A percentile compares a stretch with the other conserved stretches of the same genome.
Evolutionary conservation across 2,113 vertebrate species (phyloP).

Genomic region (Zingel zingel): DNA sequence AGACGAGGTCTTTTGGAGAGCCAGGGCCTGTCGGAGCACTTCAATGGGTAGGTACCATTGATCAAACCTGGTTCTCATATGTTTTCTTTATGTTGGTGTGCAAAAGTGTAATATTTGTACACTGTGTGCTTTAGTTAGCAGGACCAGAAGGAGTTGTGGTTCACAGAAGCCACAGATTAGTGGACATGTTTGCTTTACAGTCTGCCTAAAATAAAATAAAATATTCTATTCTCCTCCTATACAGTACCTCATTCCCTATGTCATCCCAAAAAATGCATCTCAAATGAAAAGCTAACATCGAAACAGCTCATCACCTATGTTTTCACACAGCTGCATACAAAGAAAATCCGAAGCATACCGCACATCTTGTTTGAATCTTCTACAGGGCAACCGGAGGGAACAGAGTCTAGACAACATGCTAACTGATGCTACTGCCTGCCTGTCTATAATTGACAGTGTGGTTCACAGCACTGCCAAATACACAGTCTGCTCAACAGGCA

Average conservation of each 20-base stretch:
- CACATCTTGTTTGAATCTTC: constrained; percentile 66
- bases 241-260: background rate
- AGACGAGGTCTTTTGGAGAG: constrained; percentile 90
- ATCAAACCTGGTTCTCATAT: background rate
- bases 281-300: constrained; percentile 32
- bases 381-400: constrained; percentile 21
- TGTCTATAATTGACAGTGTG: constrained; percentile 46
- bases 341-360: constrained; percentile 23
- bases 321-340: constrained; percentile 40
- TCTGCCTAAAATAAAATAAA: constrained; percentile 5
- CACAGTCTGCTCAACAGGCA: constrained; percentile 28
- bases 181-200: constrained; percentile 1
- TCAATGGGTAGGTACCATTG: constrained; percentile 93
- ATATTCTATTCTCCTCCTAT: constrained; percentile 7
- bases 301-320: constrained; percentile 11
- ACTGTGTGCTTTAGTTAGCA: constrained; percentile 22
- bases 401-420: constrained; percentile 27
- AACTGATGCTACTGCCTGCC: constrained; percentile 37
- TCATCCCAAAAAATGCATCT: constrained; percentile 26
- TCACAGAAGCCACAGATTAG: constrained; percentile 17
- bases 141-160: constrained; percentile 8
- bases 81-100: constrained; percentile 1
- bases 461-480: constrained; percentile 34
- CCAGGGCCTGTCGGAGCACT: constrained; percentile 88
- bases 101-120: background rate